Evolutionary conservation across 1,140 invertebrate genomes (phyloP).

Genomic region (Coenobita brevimanus): DNA sequence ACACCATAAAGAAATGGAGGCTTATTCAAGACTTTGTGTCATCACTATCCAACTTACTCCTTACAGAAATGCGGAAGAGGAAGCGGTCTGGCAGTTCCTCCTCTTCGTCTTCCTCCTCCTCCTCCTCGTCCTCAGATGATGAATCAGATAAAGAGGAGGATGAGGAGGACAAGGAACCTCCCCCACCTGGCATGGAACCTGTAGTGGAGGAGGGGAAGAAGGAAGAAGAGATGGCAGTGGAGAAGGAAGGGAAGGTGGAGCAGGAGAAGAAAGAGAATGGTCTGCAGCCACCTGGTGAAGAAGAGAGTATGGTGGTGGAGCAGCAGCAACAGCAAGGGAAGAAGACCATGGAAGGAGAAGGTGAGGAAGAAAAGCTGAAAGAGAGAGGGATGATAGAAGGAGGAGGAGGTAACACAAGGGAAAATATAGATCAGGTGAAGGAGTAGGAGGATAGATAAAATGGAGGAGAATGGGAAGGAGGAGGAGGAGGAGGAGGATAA

Average conservation of each 20-base stretch:
- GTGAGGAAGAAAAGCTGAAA: too few relatives aligned
- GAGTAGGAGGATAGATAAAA: conserved; percentile 45
- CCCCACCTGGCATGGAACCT: conserved; percentile 71
- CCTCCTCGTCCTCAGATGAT: conserved; percentile 51
- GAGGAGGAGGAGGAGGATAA: too few relatives aligned
- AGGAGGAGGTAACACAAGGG: conserved; percentile 39
- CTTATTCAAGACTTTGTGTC: too few relatives aligned
- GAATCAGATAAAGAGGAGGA: conserved; percentile 72
- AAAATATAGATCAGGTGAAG: background rate
- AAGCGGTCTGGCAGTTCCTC: background rate
- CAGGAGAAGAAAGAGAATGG: conserved; percentile 33
- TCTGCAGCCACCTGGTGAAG: conserved; percentile 34
- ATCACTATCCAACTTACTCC: too few relatives aligned
- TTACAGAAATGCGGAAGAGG: too few relatives aligned
- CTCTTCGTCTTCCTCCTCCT: conserved; percentile 14
- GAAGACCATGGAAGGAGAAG: background rate
- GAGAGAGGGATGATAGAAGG: too few relatives aligned
- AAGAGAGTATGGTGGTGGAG: background rate
- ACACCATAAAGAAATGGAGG: too few relatives aligned
- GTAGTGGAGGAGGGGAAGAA: conserved; percentile 69
- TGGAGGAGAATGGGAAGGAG: too few relatives aligned
- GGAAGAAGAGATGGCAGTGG: conserved; percentile 69
- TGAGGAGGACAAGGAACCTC: conserved; percentile 71
- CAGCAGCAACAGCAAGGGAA: conserved; percentile 42
- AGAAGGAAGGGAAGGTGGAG: conserved; percentile 67